Conservation (phyloP, 1,140 invertebrate species). For the Drosophila nigrodunni region DNA sequence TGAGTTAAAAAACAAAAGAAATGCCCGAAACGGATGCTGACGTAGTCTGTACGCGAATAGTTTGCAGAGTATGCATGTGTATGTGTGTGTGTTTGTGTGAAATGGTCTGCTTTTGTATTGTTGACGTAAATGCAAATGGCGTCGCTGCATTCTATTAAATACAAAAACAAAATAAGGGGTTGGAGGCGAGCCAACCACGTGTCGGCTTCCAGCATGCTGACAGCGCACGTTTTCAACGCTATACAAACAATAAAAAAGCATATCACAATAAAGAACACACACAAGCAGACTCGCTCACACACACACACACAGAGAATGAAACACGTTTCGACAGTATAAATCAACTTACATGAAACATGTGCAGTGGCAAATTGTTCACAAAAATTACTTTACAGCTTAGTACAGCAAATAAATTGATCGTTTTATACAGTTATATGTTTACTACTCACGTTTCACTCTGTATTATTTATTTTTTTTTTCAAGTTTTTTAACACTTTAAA, state of each 20-base stretch:
- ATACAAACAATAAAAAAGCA: slow-evolving; percentile 11
- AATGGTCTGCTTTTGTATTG: slow-evolving; percentile 12
- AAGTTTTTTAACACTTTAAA: slow-evolving; percentile 25
- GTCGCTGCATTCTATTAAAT: slow-evolving; percentile 31
- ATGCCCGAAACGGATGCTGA: slow-evolving; percentile 27
- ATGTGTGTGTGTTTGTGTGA: slow-evolving; percentile 3
- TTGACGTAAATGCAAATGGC: slow-evolving; percentile 55
- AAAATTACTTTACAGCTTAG: slow-evolving; percentile 40
- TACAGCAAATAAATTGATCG: slow-evolving; percentile 33
- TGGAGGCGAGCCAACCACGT: slow-evolving; percentile 37
- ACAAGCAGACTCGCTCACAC: slow-evolving; percentile 13
- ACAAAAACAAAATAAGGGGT: background rate
- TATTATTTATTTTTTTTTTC: slow-evolving; percentile 4
- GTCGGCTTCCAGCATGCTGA: slow-evolving; percentile 41
- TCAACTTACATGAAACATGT: slow-evolving; percentile 74
- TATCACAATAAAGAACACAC: slow-evolving; percentile 17
- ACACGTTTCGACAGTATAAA: slow-evolving; percentile 24
- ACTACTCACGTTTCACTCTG: slow-evolving; percentile 39
- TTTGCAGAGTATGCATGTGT: slow-evolving; percentile 10
- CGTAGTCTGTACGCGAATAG: slow-evolving; percentile 22
- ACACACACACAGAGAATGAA: slow-evolving; percentile 7
- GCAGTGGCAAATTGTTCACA: slow-evolving; percentile 57
- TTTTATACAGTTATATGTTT: slow-evolving; percentile 29
- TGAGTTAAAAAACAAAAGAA: slow-evolving; percentile 28
- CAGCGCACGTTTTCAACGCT: slow-evolving; percentile 54